Conservation (phyloP, 2,888 invertebrate species). For the Platycnemis pennipes region DNA sequence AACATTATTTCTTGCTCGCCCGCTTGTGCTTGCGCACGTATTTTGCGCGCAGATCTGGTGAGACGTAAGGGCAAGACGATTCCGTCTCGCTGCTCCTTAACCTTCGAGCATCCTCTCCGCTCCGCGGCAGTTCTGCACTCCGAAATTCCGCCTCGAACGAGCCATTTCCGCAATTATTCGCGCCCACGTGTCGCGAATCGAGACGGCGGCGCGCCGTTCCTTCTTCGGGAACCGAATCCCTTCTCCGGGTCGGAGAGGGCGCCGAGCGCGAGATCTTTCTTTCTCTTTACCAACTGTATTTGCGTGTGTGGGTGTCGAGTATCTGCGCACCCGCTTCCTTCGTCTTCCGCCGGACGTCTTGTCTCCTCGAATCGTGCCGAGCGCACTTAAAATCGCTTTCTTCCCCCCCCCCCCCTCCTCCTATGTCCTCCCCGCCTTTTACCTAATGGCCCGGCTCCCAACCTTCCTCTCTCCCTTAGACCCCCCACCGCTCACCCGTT, state of each 20-base stretch:
- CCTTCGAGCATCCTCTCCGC: no score
- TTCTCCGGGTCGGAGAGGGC: no score
- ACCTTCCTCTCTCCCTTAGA: not conserved
- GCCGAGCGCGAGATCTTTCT: no score
- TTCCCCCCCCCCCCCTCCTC: not conserved
- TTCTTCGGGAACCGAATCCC: no score
- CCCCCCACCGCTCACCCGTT: not conserved
- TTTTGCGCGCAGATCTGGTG: not conserved
- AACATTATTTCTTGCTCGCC: not conserved
- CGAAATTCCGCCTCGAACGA: not conserved
- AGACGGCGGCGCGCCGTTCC: not conserved
- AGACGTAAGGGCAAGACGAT: not conserved
- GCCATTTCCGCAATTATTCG: not conserved
- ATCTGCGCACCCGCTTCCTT: no score
- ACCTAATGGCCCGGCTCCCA: not conserved
- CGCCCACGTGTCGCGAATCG: not conserved
- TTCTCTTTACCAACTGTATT: no score
- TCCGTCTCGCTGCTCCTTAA: not conserved
- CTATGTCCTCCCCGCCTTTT: conserved; percentile 13
- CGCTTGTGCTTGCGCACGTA: not conserved
- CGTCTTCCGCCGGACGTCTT: not conserved
- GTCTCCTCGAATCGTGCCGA: not conserved
- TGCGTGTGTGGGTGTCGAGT: no score
- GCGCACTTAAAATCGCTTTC: not conserved
- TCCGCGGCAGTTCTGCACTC: not conserved